Evolutionary conservation across 2,113 vertebrate genomes (phyloP).

Genomic region (Capricornis sumatraensis): DNA sequence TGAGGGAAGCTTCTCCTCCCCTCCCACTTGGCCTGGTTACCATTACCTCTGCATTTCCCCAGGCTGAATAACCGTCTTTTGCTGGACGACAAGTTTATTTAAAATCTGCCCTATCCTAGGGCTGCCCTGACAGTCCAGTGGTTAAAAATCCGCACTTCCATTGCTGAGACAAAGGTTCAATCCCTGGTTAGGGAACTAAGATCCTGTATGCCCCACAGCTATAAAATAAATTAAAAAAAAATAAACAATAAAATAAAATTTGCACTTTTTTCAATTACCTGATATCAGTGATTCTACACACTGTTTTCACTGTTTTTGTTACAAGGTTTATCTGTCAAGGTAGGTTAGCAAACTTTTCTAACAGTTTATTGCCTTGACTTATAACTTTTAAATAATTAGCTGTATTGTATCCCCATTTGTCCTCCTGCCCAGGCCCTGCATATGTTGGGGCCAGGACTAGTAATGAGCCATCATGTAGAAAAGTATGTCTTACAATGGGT

Average conservation of each 20-base stretch:
- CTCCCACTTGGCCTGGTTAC: background rate
- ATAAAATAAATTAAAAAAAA: background rate
- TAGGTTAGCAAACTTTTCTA: background rate
- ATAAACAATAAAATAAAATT: background rate
- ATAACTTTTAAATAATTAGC: background rate
- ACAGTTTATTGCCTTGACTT: background rate
- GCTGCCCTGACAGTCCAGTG: background rate
- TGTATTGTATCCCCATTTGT: background rate
- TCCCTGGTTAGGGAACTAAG: background rate
- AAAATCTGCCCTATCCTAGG: background rate
- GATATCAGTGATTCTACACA: background rate
- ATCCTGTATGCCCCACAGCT: background rate
- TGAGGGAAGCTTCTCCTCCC: background rate
- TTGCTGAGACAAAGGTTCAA: background rate
- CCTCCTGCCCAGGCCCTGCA: background rate
- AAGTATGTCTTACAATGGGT: background rate
- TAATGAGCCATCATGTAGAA: background rate
- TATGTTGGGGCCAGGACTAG: background rate
- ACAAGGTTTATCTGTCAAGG: background rate
- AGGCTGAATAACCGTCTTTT: background rate
- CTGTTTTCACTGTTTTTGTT: background rate
- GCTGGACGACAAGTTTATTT: background rate
- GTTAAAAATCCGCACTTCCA: background rate
- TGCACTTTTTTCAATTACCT: background rate
- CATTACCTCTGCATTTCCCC: background rate